Base-by-base conservation (phyloP, 2,113 vertebrate species). In the Cryptotis parvus region DNA sequence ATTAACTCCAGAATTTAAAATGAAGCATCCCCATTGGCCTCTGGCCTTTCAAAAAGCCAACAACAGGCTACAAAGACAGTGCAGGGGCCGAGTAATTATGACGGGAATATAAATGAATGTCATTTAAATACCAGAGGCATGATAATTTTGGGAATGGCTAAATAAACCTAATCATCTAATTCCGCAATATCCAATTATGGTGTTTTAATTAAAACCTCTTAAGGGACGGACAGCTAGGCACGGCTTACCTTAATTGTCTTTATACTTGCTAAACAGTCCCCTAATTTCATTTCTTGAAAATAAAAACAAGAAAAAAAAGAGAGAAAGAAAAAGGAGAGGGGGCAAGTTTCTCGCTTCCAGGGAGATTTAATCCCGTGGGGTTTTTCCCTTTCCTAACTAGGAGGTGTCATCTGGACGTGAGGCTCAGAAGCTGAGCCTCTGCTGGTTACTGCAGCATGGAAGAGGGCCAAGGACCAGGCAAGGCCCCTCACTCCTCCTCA, bases 151-250 rank as follows among this genome's bases (percentile, higher is more conserved):
- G 89, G 85, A 96, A 96, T 96, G 94, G 92, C 96, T 97, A 96
- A 97, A 96, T 96, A 98, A 98, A 95, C 63, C 33, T 96, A 97
- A 97, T 96, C 97, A 97, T 97, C 96, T 97, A 91, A 96, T 97
- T 97, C 92, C 93, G 78, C 94, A 96, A 96, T 95, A 96, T 84
- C 63, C 91, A 97, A 97, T 96, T 97, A 98, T 22, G 31, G 96
- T 82, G 95, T 78, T 96, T 96, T 96, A 97, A 91, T 90, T 96
- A 97, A 97, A 97, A 95, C 74, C 95, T 95, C 18, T 89, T 95
- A 93, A 96, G 91, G 96, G 92, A 90, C 75, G 90, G 94, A 95
- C 70, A 58, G 93, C 96, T 96, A 95, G 95, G 96, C 91, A 76
- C 76, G 87, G 92, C 81, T 97, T 94, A 97, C 96, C 96, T 91